These are phyloP conservation scores for Osmerus eperlanus DNA, from an alignment of 2,113 vertebrate genomes.

Conservation along the genomic window DNA sequence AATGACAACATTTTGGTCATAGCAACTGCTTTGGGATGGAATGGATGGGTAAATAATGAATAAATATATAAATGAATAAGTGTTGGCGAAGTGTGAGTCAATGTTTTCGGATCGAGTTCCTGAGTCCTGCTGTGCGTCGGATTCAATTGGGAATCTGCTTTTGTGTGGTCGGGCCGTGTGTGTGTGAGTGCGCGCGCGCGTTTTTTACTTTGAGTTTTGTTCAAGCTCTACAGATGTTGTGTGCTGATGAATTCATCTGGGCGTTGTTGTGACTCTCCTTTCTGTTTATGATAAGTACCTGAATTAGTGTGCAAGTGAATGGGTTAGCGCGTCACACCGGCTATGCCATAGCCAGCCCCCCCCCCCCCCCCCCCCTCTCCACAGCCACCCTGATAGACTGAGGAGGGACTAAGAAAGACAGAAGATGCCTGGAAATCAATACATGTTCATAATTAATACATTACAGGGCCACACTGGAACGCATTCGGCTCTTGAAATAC, in stretches of 20 bases:
- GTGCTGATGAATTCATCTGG: constrained; percentile 39
- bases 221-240: constrained; percentile 2
- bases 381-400: constrained; percentile 39
- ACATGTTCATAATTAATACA: constrained; percentile 57
- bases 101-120: constrained; percentile 63
- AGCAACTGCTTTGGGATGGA: constrained; percentile 46
- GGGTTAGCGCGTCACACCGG: constrained; percentile 49
- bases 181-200: not conserved
- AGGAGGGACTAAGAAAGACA: not conserved
- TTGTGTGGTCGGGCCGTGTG: not conserved
- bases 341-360: constrained; percentile 34
- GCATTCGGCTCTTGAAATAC: constrained; percentile 45
- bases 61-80: constrained; percentile 69
- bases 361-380: constrained; percentile 16
- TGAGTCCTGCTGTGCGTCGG: constrained; percentile 48
- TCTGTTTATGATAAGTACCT: constrained; percentile 61
- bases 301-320: constrained; percentile 63
- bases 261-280: constrained; percentile 34
- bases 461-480: constrained; percentile 51
- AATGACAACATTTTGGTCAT: constrained; percentile 30
- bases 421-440: constrained; percentile 36
- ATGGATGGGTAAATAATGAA: constrained; percentile 61
- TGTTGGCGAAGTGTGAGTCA: constrained; percentile 61
- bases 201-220: not conserved
- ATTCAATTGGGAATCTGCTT: constrained; percentile 35